Evolutionary conservation across 2,888 invertebrate genomes (phyloP).

Genomic region (Polydrusus pterygomalis): DNA sequence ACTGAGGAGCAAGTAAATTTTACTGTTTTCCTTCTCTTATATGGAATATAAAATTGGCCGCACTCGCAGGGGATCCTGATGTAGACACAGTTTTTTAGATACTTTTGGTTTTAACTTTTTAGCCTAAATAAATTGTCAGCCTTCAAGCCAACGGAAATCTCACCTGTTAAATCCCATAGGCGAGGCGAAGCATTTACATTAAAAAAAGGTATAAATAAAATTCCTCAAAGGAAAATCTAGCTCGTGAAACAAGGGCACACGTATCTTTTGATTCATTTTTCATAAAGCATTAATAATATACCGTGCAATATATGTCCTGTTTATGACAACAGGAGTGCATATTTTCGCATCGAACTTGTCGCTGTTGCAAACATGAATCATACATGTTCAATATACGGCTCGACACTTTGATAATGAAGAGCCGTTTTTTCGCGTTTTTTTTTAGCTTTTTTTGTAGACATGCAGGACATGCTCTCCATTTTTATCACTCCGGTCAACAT

Average conservation of each 20-base stretch:
- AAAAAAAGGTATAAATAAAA: slow-evolving; percentile 35
- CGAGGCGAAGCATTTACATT: slow-evolving; percentile 15
- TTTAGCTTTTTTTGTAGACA: slow-evolving; percentile 57
- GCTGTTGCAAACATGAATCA: slow-evolving; percentile 71
- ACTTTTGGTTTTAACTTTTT: background rate
- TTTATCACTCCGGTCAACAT: slow-evolving; percentile 61
- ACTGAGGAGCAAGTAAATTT: slow-evolving; percentile 59
- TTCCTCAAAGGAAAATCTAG: slow-evolving; percentile 34
- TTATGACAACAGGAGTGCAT: slow-evolving; percentile 72
- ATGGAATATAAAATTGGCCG: too few relatives aligned
- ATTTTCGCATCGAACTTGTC: slow-evolving; percentile 72
- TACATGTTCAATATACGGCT: slow-evolving; percentile 71
- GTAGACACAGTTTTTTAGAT: too few relatives aligned
- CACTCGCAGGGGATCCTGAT: too few relatives aligned
- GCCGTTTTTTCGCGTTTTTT: slow-evolving; percentile 61
- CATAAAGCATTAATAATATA: slow-evolving; percentile 72
- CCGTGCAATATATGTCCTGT: slow-evolving; percentile 71
- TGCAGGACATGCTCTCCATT: slow-evolving; percentile 66
- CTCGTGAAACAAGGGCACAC: slow-evolving; percentile 19
- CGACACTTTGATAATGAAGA: slow-evolving; percentile 72
- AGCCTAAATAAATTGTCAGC: background rate
- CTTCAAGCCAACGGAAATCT: background rate
- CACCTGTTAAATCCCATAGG: background rate
- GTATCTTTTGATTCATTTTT: slow-evolving; percentile 71
- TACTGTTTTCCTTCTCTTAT: too few relatives aligned